Conservation (phyloP, 2,797 vertebrate genomes). For the Delichon dasypus region DNA sequence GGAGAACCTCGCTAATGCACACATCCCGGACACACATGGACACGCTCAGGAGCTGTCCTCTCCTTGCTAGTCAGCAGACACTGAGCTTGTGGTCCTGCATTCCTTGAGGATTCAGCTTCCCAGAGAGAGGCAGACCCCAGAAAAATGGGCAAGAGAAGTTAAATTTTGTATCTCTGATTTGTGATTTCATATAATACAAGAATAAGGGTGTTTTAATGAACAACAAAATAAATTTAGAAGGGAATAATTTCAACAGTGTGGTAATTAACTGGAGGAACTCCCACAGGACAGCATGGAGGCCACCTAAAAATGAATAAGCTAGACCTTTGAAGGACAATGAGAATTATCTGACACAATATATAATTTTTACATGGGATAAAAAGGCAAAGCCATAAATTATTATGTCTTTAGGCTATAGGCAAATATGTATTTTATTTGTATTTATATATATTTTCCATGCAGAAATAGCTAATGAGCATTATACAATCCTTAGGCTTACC, state of each 20-base stretch:
- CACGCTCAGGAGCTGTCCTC: not conserved
- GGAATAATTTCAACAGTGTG: not conserved
- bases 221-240: conserved; percentile 30
- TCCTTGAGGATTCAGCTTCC: conserved; percentile 40
- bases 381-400: conserved; percentile 3
- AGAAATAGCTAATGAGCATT: not conserved
- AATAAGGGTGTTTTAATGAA: not conserved
- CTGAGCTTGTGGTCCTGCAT: not conserved
- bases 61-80: not conserved
- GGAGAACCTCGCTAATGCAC: not conserved
- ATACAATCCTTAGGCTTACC: conserved; percentile 6
- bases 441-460: not conserved
- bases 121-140: not conserved
- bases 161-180: conserved; percentile 4
- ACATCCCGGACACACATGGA: not conserved
- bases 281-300: not conserved
- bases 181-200: not conserved
- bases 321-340: not conserved
- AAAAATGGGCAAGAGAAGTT: not conserved
- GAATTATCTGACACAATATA: not conserved
- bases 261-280: not conserved
- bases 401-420: not conserved
- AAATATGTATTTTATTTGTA: not conserved
- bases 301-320: not conserved
- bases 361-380: not conserved